Conservation (phyloP, 2,113 vertebrate species). For the Rhabdornis inornatus region DNA sequence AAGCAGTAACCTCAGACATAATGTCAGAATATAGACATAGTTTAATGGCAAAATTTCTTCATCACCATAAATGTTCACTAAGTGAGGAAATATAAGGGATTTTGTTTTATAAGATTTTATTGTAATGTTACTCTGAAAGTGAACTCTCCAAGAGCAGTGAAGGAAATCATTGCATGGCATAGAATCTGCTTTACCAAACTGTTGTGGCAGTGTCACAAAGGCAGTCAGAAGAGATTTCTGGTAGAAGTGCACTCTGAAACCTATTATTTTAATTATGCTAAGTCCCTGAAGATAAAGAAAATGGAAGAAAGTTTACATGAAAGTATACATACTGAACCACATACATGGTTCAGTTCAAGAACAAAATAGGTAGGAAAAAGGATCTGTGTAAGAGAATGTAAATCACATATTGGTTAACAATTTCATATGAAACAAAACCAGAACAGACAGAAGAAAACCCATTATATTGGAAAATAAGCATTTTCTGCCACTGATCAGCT, state of each 20-base stretch:
- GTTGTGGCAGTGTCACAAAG: background rate
- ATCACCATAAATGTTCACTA: background rate
- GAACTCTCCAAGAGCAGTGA: background rate
- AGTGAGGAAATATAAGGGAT: background rate
- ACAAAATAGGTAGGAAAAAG: background rate
- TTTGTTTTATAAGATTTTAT: background rate
- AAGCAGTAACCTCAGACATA: background rate
- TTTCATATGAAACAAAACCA: background rate
- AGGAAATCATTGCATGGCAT: background rate
- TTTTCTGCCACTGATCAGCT: background rate
- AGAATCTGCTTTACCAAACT: background rate
- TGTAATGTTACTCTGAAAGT: background rate
- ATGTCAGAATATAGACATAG: background rate
- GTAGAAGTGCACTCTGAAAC: background rate
- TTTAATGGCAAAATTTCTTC: background rate
- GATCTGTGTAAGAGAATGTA: background rate
- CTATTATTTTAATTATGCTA: background rate
- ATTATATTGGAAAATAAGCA: background rate
- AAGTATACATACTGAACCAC: background rate
- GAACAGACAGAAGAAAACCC: background rate
- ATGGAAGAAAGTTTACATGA: background rate
- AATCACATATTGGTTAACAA: background rate
- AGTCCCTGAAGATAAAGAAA: background rate
- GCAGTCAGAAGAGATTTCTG: background rate
- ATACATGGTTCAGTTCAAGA: background rate